phyloP scores from a whole-genome alignment of 2,113 vertebrate species.

The Melospiza georgiana region DNA sequence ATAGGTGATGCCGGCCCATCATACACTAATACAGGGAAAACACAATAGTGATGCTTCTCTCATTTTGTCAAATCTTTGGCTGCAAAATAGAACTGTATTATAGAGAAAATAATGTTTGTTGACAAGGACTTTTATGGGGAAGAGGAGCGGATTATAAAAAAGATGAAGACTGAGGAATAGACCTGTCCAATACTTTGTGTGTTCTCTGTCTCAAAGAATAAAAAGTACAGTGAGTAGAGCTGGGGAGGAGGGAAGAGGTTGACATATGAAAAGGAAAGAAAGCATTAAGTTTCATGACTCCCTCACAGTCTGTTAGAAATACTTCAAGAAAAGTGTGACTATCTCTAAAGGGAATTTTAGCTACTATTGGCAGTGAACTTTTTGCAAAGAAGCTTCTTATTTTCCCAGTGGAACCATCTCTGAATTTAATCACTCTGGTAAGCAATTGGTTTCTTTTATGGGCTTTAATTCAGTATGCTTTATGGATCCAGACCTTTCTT shows the following conservation, averaged over 20 bases:
- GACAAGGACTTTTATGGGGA: background rate
- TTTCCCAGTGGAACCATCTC: slow-evolving; percentile 22
- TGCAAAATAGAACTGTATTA: background rate
- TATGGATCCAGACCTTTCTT: slow-evolving; percentile 37
- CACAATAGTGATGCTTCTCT: background rate
- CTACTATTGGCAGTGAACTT: background rate
- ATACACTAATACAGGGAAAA: background rate
- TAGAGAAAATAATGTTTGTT: background rate
- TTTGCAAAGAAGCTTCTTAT: background rate
- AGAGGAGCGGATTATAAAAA: background rate
- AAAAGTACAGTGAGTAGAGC: background rate
- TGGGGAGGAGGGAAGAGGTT: background rate
- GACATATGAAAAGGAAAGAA: background rate
- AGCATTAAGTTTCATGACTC: background rate
- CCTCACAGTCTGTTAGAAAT: background rate
- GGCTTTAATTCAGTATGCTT: slow-evolving; percentile 10
- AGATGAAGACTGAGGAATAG: background rate
- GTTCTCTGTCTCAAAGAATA: background rate
- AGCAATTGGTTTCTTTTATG: slow-evolving; percentile 43
- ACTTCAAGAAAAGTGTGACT: background rate
- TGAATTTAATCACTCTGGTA: slow-evolving; percentile 37
- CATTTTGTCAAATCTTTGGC: background rate
- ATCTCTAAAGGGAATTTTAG: background rate
- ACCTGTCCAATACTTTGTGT: background rate
- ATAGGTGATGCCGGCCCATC: background rate